phyloP scores from a whole-genome alignment of 2,113 vertebrate species.

The Empidonax alnorum region DNA sequence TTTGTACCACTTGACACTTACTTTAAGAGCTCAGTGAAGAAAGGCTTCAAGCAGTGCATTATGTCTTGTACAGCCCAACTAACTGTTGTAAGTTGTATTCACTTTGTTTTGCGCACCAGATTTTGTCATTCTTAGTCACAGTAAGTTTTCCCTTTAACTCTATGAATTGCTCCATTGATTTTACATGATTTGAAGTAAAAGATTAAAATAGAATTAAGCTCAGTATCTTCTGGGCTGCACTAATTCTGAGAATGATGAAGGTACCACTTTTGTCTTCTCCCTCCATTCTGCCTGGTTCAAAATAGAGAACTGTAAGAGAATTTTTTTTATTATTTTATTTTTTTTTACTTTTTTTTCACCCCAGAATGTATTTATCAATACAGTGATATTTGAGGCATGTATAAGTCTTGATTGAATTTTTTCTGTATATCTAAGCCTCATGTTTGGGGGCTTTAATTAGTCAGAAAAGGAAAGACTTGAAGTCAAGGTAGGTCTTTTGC shows the following conservation, averaged over 20 bases:
- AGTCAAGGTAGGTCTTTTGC: background rate
- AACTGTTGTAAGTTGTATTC: background rate
- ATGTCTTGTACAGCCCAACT: background rate
- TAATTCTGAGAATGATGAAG: background rate
- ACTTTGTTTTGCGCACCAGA: background rate
- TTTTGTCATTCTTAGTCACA: background rate
- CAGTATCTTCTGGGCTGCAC: background rate
- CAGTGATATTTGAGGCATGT: background rate
- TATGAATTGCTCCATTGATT: background rate
- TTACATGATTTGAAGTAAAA: background rate
- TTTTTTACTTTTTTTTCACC: too few relatives aligned
- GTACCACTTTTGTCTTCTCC: background rate
- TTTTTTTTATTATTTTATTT: background rate
- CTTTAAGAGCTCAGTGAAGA: background rate
- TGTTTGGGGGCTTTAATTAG: background rate
- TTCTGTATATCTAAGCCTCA: background rate
- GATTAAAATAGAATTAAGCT: background rate
- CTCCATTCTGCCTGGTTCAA: background rate
- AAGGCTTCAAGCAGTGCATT: background rate
- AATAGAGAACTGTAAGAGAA: background rate
- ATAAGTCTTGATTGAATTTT: background rate
- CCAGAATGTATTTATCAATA: background rate
- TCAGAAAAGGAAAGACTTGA: background rate
- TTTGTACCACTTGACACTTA: background rate
- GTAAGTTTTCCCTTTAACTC: background rate